Evolutionary conservation across 2,797 vertebrate species (phyloP).

Genomic region (Parauchenoglanis punctatus): DNA sequence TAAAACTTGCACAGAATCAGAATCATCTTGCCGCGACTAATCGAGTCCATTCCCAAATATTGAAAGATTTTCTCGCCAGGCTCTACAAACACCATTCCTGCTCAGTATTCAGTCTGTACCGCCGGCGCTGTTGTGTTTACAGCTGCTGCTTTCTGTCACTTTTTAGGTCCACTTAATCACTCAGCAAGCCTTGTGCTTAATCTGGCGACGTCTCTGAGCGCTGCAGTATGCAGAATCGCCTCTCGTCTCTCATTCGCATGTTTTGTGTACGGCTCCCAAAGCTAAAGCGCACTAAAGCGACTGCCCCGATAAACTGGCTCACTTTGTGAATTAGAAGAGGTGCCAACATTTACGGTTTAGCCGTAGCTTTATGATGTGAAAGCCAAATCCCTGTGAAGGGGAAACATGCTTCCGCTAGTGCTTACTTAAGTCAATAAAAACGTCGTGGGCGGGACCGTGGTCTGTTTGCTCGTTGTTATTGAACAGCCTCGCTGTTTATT

Average conservation of each 20-base stretch:
- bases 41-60: background rate
- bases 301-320: background rate
- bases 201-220: background rate
- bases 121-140: background rate
- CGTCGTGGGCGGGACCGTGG: too few species aligned
- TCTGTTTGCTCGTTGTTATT: background rate
- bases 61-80: background rate
- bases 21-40: background rate
- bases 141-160: constrained; percentile 23
- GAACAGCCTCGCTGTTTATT: background rate
- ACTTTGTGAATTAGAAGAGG: background rate
- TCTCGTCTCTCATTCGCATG: background rate
- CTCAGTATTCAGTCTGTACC: constrained; percentile 3
- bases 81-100: background rate
- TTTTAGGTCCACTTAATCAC: constrained; percentile 37
- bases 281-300: background rate
- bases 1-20: background rate
- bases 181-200: constrained; percentile 16
- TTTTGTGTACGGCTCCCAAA: background rate
- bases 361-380: background rate
- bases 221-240: background rate
- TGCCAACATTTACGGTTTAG: background rate
- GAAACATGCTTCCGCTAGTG: too few species aligned
- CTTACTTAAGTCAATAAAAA: background rate
- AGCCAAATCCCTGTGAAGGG: background rate